phyloP scores from a whole-genome alignment of 2,888 invertebrate genomes.

The Leucophenga montana region DNA sequence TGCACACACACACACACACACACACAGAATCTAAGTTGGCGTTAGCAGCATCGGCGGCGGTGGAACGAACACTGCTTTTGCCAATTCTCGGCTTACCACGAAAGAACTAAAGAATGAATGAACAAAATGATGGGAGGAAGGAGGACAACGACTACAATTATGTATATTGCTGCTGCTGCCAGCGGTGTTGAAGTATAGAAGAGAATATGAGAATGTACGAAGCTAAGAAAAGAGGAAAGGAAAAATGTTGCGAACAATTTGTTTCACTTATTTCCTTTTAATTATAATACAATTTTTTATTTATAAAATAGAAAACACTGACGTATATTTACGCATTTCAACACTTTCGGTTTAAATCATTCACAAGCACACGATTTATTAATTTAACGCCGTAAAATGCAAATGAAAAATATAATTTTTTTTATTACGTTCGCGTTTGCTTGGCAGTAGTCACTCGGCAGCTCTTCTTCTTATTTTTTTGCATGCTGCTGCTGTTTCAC shows the following conservation, averaged over 20 bases:
- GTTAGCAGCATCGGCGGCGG: too few species aligned
- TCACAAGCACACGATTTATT: not conserved
- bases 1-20: too few species aligned
- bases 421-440: slow-evolving; percentile 25
- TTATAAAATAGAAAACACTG: not conserved
- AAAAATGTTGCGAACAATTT: not conserved
- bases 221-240: not conserved
- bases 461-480: not conserved
- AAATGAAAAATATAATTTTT: slow-evolving; percentile 9
- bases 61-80: not conserved
- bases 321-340: not conserved
- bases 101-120: not conserved
- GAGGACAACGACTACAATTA: slow-evolving; percentile 3
- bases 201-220: not conserved
- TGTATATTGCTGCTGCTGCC: not conserved
- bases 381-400: not conserved
- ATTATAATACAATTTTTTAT: not conserved
- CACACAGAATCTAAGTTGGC: too few species aligned
- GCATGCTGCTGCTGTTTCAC: too few species aligned
- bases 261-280: not conserved
- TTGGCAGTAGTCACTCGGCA: slow-evolving; percentile 12
- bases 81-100: slow-evolving; percentile 22
- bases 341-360: not conserved
- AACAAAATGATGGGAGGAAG: not conserved
- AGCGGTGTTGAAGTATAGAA: not conserved